phyloP scores from a whole-genome alignment of 2,888 invertebrate species.

The Acanthopleura granulata region DNA sequence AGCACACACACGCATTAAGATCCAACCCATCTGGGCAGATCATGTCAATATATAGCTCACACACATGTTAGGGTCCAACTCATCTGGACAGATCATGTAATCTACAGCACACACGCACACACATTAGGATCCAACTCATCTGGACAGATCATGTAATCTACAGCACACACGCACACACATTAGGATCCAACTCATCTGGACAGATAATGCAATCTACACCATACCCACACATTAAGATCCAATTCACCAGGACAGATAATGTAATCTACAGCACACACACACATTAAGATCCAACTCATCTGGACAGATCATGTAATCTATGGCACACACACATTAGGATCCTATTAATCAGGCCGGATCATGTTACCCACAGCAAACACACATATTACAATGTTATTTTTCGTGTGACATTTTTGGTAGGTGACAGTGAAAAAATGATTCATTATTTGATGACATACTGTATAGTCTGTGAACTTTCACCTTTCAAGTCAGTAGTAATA shows the following conservation, averaged over 20 bases:
- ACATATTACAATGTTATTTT: not conserved
- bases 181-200: not conserved
- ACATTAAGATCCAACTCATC: not conserved
- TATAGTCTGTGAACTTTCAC: no score
- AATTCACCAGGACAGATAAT: not conserved
- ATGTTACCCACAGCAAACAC: not conserved
- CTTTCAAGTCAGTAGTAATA: no score
- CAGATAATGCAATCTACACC: not conserved
- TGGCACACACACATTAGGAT: not conserved
- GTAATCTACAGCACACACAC: not conserved
- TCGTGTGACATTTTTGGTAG: no score
- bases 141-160: not conserved
- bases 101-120: not conserved
- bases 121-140: not conserved
- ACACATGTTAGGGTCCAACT: constrained; percentile 24
- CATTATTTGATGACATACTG: no score
- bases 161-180: not conserved
- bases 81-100: not conserved
- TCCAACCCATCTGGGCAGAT: not conserved
- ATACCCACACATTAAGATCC: not conserved
- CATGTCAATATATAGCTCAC: no score
- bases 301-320: not conserved
- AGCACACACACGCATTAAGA: not conserved
- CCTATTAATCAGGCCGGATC: not conserved
- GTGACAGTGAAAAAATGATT: no score